Percentiles rank a stretch among this genome's conserved stretches.
These are phyloP conservation scores for Agriopis leucophaearia DNA, from an alignment of 2,888 invertebrate species.

Conservation along the genomic window DNA sequence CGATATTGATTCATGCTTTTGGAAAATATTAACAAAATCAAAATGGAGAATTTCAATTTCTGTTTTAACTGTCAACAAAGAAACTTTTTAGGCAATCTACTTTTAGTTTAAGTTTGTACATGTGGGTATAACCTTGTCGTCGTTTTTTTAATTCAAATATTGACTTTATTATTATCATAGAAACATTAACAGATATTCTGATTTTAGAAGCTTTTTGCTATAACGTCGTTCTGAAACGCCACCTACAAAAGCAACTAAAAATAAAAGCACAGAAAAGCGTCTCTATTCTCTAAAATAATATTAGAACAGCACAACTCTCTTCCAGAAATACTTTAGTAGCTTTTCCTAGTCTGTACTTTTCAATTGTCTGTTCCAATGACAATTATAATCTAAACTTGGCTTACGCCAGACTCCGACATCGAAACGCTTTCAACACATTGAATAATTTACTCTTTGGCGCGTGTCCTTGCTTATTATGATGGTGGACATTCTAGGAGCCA, in stretches of 20 bases:
- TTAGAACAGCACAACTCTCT: neutral
- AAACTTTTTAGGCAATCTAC: too few species aligned
- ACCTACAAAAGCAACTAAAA: neutral
- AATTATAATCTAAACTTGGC: slow-evolving; percentile 56
- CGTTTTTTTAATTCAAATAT: too few species aligned
- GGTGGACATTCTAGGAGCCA: slow-evolving; percentile 5
- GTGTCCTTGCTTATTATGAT: slow-evolving; percentile 39
- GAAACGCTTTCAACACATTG: slow-evolving; percentile 58
- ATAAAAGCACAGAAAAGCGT: neutral
- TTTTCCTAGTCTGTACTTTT: neutral
- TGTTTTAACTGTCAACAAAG: too few species aligned
- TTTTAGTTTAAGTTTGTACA: too few species aligned
- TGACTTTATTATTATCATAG: too few species aligned
- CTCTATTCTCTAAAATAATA: neutral
- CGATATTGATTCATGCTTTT: too few species aligned
- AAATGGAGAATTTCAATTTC: too few species aligned
- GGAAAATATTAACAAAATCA: too few species aligned
- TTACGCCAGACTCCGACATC: slow-evolving; percentile 50
- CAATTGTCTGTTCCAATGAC: slow-evolving; percentile 49
- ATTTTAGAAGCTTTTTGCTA: too few species aligned
- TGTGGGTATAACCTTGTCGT: too few species aligned
- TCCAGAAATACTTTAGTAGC: neutral
- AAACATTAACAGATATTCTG: too few species aligned
- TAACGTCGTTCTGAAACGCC: neutral
- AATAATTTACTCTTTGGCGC: slow-evolving; percentile 54